Base-by-base conservation (phyloP, 2,113 vertebrate species). In the Otis tarda region DNA sequence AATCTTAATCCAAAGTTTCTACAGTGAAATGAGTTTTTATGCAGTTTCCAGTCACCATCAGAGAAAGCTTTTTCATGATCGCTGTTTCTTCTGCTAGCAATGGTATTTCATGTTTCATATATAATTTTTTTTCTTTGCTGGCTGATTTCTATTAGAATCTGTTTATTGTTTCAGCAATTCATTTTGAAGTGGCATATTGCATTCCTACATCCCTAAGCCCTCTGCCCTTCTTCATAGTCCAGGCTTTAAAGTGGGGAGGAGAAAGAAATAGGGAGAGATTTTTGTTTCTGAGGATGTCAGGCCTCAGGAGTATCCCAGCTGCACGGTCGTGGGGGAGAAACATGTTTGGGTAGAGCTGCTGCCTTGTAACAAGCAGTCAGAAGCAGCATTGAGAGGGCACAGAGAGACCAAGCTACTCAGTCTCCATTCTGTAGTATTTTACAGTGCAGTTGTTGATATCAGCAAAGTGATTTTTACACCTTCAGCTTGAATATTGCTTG, bases 1-100 rank as follows among this genome's bases (percentile, higher is more conserved):
- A 97, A 97, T 95, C 97, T 95, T 97, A 97, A 95, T 96, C 94
- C 96, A 92, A 95, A 95, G 95, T 97, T 96, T 94, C 91, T 76
- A 39, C 65, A 89, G 81, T 76, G 94, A 97, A 95, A 95, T 94
- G 95, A 96, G 91, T 94, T 97, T 96, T 96, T 95, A 86, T 93
- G 90, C 94, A 82, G 88, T 94, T 96, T 95, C 95, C 96, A 95
- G 90, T 84, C 92, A 94, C 90, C 91, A 96, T 96, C 94, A 96
- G 96, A 97, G 89, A 95, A 49, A 61, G 69, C 43, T 96, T 94
- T 97, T 95, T 94, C 80, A 43, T 94, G 93, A 95, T 95, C 74
- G 50, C 82, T 75, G 84, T 94, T 96, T 95, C 92, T 96, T 94
- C 81, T 95, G 37, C 82, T 93, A 61, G 74, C 80, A 92, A 63